These are phyloP conservation scores for Lasius fuliginosus DNA, from an alignment of 2,888 invertebrate species.

Conservation along the genomic window DNA sequence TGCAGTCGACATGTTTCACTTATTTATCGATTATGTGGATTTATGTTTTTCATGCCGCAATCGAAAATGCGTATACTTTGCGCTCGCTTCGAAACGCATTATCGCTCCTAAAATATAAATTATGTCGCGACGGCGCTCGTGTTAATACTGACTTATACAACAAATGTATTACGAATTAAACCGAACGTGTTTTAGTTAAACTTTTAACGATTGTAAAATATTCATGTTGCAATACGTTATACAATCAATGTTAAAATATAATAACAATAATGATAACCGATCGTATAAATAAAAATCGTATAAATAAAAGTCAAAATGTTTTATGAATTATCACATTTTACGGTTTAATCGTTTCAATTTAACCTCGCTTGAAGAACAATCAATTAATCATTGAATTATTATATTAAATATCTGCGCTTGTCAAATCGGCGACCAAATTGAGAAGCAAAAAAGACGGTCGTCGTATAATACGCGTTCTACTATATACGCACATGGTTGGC, in stretches of 20 bases:
- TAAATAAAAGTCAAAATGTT: background rate
- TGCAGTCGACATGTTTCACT: slow-evolving; percentile 56
- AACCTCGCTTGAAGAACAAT: background rate
- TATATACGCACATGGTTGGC: background rate
- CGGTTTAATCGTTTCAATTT: background rate
- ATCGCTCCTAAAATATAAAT: slow-evolving; percentile 42
- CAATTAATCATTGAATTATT: background rate
- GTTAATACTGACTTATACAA: slow-evolving; percentile 22
- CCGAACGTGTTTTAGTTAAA: slow-evolving; percentile 17
- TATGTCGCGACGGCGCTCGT: slow-evolving; percentile 6
- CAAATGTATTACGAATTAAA: slow-evolving; percentile 23
- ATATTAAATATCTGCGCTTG: background rate
- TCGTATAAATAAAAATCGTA: slow-evolving; percentile 7
- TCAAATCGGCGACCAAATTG: background rate
- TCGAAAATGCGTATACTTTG: slow-evolving; percentile 39
- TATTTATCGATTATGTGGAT: slow-evolving; percentile 51
- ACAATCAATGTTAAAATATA: slow-evolving; percentile 8
- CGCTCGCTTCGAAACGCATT: slow-evolving; percentile 10
- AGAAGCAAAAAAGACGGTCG: background rate
- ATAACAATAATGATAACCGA: background rate
- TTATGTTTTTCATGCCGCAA: slow-evolving; percentile 49
- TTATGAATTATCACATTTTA: background rate
- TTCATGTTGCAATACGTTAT: slow-evolving; percentile 15
- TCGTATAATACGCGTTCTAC: background rate
- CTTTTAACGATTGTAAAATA: slow-evolving; percentile 32